These are phyloP conservation scores for Phrynosoma platyrhinos DNA, from an alignment of 2,113 vertebrate genomes.

Conservation along the genomic window DNA sequence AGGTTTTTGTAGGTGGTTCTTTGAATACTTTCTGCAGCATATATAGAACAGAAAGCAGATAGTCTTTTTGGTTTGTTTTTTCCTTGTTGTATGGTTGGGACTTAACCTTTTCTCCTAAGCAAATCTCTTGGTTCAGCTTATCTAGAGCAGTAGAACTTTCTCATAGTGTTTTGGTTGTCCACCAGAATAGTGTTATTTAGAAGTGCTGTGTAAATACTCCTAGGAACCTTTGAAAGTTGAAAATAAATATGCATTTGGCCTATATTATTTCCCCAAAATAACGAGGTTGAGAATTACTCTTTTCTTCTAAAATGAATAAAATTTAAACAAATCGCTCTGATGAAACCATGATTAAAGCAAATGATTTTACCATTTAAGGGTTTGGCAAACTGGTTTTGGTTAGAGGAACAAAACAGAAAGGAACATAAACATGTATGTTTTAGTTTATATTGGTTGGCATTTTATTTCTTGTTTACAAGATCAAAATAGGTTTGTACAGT, in stretches of 20 bases:
- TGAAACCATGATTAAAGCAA: neutral
- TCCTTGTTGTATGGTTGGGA: neutral
- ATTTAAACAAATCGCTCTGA: neutral
- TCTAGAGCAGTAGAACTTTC: neutral
- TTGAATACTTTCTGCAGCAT: neutral
- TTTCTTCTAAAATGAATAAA: neutral
- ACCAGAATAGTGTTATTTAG: neutral
- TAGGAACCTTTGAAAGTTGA: slow-evolving; percentile 5
- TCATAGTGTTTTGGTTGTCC: neutral
- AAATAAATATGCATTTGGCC: neutral
- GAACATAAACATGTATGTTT: neutral
- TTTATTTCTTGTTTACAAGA: slow-evolving; percentile 4
- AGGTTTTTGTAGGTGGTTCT: neutral
- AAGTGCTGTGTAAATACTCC: neutral
- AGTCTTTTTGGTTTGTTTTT: neutral
- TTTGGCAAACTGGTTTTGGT: neutral
- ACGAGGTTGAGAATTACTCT: neutral
- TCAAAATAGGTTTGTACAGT: neutral
- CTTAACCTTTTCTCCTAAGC: neutral
- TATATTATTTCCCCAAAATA: neutral
- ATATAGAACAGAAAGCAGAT: neutral
- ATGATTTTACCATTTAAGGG: neutral
- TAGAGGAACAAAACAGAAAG: neutral
- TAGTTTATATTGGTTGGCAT: neutral
- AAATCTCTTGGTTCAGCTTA: slow-evolving; percentile 25